A percentile compares a stretch with the other conserved stretches of the same genome.
Evolutionary conservation across 92 coral and sea anemone species (phyloP).

Genomic region (Parazoanthus darwini): DNA sequence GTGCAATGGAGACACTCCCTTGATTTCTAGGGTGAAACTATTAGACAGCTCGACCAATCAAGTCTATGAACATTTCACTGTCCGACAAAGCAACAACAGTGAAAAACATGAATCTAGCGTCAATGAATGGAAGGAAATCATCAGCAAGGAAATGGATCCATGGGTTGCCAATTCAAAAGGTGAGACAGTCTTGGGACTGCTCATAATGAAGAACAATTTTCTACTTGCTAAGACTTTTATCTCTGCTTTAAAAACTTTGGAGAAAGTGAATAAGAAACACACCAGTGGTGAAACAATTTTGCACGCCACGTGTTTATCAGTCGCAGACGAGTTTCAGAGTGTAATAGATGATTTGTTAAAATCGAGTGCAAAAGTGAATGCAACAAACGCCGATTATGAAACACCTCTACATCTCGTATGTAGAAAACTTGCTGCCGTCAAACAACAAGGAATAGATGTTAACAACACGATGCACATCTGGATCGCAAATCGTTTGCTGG

Average conservation of each 20-base stretch:
- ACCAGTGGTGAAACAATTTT: background rate
- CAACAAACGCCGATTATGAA: background rate
- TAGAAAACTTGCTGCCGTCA: background rate
- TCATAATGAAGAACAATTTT: conserved; percentile 19
- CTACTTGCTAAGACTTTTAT: background rate
- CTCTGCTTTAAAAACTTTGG: background rate
- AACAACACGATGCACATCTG: background rate
- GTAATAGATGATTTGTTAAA: background rate
- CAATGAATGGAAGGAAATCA: background rate
- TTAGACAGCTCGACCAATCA: background rate
- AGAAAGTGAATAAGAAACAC: background rate
- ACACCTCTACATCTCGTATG: background rate
- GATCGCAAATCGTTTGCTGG: background rate
- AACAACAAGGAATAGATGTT: background rate
- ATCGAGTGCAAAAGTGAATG: background rate
- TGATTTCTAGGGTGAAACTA: background rate
- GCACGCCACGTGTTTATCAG: background rate
- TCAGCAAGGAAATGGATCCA: background rate
- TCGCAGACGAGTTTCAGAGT: background rate
- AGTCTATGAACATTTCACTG: no score
- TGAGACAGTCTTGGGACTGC: conserved; percentile 12
- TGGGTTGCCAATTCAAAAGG: conserved; percentile 12
- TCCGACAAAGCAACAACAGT: no score
- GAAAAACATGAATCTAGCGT: background rate
- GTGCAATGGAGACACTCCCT: conserved; percentile 24